Evolutionary conservation across 2,888 invertebrate species (phyloP).

Genomic region (Boloria euphrosyne): DNA sequence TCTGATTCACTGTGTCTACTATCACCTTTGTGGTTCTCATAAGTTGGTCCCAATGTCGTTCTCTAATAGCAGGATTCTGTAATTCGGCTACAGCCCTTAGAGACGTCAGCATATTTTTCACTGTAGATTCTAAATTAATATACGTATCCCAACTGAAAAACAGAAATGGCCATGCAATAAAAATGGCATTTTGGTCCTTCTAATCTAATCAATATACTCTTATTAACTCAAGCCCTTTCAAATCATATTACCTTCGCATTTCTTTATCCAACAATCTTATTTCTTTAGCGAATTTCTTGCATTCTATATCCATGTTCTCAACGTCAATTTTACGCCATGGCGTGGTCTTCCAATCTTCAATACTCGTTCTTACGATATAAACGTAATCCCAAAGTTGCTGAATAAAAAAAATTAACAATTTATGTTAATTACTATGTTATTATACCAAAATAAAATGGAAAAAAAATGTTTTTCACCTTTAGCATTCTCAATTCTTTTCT

Average conservation of each 20-base stretch:
- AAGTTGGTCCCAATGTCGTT: slow-evolving; percentile 97
- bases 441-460: too few species aligned
- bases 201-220: background rate
- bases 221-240: background rate
- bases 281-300: slow-evolving; percentile 98
- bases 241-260: slow-evolving; percentile 85
- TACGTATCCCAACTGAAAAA: slow-evolving; percentile 92
- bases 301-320: slow-evolving; percentile 99
- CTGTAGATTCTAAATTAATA: slow-evolving; percentile 92
- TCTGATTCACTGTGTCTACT: background rate
- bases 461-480: slow-evolving; percentile 80
- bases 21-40: slow-evolving; percentile 96
- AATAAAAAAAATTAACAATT: slow-evolving; percentile 28
- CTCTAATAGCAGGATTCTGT: slow-evolving; percentile 97
- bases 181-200: too few species aligned
- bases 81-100: slow-evolving; percentile 96
- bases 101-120: slow-evolving; percentile 98
- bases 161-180: background rate
- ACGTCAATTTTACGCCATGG: slow-evolving; percentile 98
- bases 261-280: slow-evolving; percentile 96
- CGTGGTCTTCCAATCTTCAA: slow-evolving; percentile 98
- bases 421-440: background rate
- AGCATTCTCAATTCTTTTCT: slow-evolving; percentile 93
- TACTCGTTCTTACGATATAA: slow-evolving; percentile 93
- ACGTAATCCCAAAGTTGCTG: slow-evolving; percentile 98